Base-by-base conservation (phyloP, 1,140 invertebrate species). In the Aradophagus sp. region DNA sequence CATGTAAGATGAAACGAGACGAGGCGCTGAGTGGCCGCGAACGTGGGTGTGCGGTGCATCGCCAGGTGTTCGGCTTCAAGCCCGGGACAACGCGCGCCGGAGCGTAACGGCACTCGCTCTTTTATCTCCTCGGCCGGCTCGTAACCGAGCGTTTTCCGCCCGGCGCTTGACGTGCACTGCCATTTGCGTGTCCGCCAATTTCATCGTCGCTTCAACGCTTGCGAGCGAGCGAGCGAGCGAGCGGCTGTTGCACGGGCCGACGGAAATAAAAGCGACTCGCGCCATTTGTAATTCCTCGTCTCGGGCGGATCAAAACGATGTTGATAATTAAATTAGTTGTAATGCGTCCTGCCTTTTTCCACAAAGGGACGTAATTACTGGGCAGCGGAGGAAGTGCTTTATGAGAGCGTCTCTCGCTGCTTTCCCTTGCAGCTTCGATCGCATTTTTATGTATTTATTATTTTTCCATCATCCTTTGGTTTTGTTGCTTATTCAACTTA, bases 71-170 rank as follows among this genome's bases (percentile, higher is more conserved):
- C 42, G 31, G n/a, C n/a, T 36, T 69, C 17, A 34, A 55, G 62
- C 58, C 58, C 58, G 29, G 32, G 52, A 41, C 50, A 62, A 47
- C 44, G 50, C 53, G 66, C 66, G 58, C 36, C 26, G 34, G 44
- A 56, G 66, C 66, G 56, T 56, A 70, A 70, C 66, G 66, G 58
- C 58, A 58, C 66, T 62, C 66, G 50, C 35, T 58, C 58, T 70
- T 70, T 70, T 70, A 62, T 70, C 66, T 62, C 56, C 52, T 69
- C 55, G 62, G 44, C 50, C 52, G 55, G 34, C 47, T 61, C 35
- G 48, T 34, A 23, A 61, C 17, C 41, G 48, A 47, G 13, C 44
- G 56, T 63, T 70, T 70, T 63, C 44, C 58, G 13, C n/a, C 34
- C 41, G 27, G 47, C 34, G 13, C 55, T 38, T 55, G 55, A 53